Base-by-base conservation (phyloP, 2,113 vertebrate species). In the Semnornis frantzii region DNA sequence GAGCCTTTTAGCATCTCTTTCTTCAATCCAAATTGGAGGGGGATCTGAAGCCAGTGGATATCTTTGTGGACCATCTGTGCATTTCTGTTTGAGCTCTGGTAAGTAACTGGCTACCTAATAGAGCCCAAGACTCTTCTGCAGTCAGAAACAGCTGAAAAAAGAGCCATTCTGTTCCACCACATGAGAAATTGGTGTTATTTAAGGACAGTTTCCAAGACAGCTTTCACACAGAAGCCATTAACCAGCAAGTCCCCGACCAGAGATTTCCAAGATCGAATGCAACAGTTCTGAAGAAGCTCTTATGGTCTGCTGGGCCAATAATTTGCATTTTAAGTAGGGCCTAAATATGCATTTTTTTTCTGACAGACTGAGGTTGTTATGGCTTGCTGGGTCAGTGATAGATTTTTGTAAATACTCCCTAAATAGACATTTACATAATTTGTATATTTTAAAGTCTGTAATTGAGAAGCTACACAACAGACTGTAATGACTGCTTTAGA, bases 311-410 rank as follows among this genome's bases (percentile, higher is more conserved):
- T 95, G 87, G 89, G 55, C 58, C 91, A 94, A 89, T 79, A 89
- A 95, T 96, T 93, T 97, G 75, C 94, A 97, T 96, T 95, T 89
- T 92, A 92, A 95, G 42, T 84, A 90, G 72, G 33, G 39, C 50
- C 75, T 95, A 93, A 96, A 87, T 95, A 92, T 92, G 63, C 82
- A 90, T 95, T 95, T 95, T 95, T 95, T 95, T 72, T 78, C 64
- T 90, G 85, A 50, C 85, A 94, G 69, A 85, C 63, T 88, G 77
- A 54, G 92, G 78, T 42, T 95, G 74, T 95, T 96, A 96, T 76
- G 84, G 74, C 30, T 94, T 96, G 76, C 80, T 94, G 79, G 90
- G 89, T 95, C 92, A 96, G 93, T 85, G 95, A 94, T 71, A 42
- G 64, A 72, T 87, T 95, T 95, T 93, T 95, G 69, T 69, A 96